Conservation (phyloP, 2,113 vertebrate species). For the Cynocephalus volans region DNA sequence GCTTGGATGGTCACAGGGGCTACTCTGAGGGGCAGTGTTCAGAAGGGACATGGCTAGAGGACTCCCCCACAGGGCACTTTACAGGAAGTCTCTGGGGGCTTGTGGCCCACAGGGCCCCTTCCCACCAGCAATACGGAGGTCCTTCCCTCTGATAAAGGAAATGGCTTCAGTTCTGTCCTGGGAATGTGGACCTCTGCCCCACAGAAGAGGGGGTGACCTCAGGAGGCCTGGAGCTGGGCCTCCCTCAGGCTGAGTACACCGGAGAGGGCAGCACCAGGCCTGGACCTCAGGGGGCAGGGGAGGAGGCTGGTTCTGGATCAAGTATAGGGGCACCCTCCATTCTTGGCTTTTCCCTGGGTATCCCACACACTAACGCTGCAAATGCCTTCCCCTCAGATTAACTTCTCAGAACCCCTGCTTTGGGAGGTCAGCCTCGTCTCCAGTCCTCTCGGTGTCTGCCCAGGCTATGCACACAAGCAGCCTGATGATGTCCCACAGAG, state of each 20-base stretch:
- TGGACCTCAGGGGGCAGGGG: too few relatives aligned
- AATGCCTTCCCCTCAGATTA: neutral
- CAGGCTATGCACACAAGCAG: neutral
- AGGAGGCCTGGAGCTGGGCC: neutral
- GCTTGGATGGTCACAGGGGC: neutral
- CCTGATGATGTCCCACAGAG: neutral
- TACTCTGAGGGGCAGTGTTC: neutral
- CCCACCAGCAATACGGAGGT: neutral
- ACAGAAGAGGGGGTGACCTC: neutral
- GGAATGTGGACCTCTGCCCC: neutral
- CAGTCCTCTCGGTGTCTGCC: neutral
- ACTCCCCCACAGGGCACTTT: neutral
- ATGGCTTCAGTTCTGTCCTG: neutral
- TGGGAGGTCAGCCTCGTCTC: neutral
- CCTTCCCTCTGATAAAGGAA: neutral
- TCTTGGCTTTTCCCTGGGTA: neutral
- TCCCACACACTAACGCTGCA: neutral
- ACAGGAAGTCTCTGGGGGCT: neutral
- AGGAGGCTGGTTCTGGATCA: neutral
- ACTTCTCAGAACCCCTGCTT: neutral
- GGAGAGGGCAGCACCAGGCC: too few relatives aligned
- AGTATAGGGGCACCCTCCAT: neutral
- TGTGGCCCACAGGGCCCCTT: neutral
- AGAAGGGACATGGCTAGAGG: neutral
- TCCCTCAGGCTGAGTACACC: neutral